Percentiles rank a stretch among this genome's conserved stretches.
phyloP scores from a whole-genome alignment of 2,888 invertebrate genomes.

The Pristionchus mayeri region DNA sequence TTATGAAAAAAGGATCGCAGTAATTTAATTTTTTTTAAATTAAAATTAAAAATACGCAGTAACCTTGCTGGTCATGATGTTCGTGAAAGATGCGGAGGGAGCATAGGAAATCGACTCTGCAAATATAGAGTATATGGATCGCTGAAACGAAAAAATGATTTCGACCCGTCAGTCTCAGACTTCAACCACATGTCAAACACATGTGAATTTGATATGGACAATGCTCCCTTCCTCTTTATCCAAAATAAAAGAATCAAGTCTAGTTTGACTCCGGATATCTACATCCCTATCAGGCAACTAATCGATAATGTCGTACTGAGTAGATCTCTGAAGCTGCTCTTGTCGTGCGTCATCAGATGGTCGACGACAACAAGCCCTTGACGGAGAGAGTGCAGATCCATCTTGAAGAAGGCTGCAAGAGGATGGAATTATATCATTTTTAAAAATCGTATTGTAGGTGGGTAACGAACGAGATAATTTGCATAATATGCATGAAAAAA shows the following conservation, averaged over 20 bases:
- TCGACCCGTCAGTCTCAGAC: neutral
- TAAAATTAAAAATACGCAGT: too few relatives aligned
- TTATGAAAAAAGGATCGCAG: too few relatives aligned
- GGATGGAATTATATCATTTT: too few relatives aligned
- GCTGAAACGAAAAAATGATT: neutral
- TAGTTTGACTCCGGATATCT: neutral
- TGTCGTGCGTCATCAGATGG: conserved; percentile 92
- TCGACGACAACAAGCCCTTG: conserved; percentile 90
- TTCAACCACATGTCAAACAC: neutral
- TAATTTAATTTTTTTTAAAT: too few relatives aligned
- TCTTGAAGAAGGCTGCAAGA: conserved; percentile 85
- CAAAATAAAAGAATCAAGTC: neutral
- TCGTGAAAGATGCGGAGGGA: conserved; percentile 68
- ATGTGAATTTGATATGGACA: too few relatives aligned
- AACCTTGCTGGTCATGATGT: conserved; percentile 71
- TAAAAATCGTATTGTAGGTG: too few relatives aligned
- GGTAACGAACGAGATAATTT: too few relatives aligned
- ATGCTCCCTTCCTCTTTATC: too few relatives aligned
- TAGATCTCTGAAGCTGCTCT: conserved; percentile 89
- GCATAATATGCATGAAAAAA: too few relatives aligned
- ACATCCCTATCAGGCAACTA: neutral
- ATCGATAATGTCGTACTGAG: conserved; percentile 82
- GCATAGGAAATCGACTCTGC: conserved; percentile 66
- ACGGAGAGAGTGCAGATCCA: conserved; percentile 85
- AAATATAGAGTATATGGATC: conserved; percentile 18